These are phyloP conservation scores for Paracentrotus lividus DNA, from an alignment of 53 echinoderm and acorn worm genomes.

Conservation along the genomic window DNA sequence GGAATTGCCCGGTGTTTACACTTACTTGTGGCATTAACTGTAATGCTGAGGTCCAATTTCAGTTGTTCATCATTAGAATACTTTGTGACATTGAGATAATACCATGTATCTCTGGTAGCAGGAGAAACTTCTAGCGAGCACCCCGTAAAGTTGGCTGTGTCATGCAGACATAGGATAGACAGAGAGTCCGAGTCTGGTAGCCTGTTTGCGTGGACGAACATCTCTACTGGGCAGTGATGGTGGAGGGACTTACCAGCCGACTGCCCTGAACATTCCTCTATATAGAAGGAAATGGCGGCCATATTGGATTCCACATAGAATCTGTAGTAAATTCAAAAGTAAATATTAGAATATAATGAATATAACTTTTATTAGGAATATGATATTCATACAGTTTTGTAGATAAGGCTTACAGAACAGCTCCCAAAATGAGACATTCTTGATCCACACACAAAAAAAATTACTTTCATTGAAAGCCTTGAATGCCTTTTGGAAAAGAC, in stretches of 20 bases:
- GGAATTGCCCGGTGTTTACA: too few species aligned
- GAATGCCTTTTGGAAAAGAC: too few species aligned
- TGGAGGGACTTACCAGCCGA: constrained; percentile 40
- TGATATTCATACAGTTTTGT: too few species aligned
- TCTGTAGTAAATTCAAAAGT: constrained; percentile 36
- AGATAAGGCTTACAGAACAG: too few species aligned
- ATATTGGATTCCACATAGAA: constrained; percentile 69
- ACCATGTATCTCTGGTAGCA: constrained; percentile 74
- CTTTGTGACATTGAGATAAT: constrained; percentile 81
- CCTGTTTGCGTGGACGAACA: constrained; percentile 48
- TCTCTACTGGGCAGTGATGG: constrained; percentile 73
- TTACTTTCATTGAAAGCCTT: too few species aligned
- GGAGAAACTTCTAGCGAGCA: constrained; percentile 29
- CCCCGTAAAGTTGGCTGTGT: background rate
- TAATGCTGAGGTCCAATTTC: constrained; percentile 65
- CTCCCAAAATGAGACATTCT: too few species aligned
- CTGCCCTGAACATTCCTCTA: constrained; percentile 44
- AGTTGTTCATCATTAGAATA: background rate
- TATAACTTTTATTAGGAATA: too few species aligned
- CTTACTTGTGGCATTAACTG: constrained; percentile 58
- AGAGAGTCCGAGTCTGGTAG: constrained; percentile 61
- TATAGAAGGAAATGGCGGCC: constrained; percentile 41
- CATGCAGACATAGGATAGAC: background rate
- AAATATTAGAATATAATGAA: too few species aligned
- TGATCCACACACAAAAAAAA: too few species aligned